Evolutionary conservation across 2,797 vertebrate species (phyloP).

Genomic region (Rhinoraja longicauda): DNA sequence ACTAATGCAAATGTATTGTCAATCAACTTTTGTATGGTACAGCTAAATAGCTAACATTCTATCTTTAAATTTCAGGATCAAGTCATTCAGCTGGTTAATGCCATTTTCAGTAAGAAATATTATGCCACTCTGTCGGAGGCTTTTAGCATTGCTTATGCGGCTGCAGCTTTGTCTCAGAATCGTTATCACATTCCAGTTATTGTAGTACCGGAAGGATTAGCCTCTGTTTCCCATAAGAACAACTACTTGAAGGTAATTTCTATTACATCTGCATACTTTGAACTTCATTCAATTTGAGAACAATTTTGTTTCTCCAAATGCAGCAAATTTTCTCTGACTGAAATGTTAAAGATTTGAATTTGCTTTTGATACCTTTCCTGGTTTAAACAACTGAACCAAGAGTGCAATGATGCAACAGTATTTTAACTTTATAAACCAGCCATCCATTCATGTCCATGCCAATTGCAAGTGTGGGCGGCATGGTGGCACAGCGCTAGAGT

Average conservation of each 20-base stretch:
- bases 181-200: constrained; percentile 83
- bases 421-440: background rate
- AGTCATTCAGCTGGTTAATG: constrained; percentile 89
- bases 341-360: background rate
- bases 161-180: constrained; percentile 76
- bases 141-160: constrained; percentile 80
- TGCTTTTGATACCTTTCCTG: background rate
- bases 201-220: constrained; percentile 70
- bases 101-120: constrained; percentile 93
- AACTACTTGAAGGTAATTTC: constrained; percentile 72
- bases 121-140: constrained; percentile 84
- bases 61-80: constrained; percentile 71
- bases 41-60: background rate
- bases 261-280: background rate
- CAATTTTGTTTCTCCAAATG: background rate
- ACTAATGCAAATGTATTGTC: background rate
- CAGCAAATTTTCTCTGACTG: background rate
- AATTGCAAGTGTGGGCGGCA: too few species aligned
- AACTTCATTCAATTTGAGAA: background rate
- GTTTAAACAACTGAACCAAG: background rate
- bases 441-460: background rate
- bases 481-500: too few species aligned
- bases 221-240: constrained; percentile 82
- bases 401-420: background rate
- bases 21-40: background rate